Evolutionary conservation across 1,140 invertebrate species (phyloP), one percentile per base, ranked within the genome.

Genomic region (Zaprionus camerounensis): DNA sequence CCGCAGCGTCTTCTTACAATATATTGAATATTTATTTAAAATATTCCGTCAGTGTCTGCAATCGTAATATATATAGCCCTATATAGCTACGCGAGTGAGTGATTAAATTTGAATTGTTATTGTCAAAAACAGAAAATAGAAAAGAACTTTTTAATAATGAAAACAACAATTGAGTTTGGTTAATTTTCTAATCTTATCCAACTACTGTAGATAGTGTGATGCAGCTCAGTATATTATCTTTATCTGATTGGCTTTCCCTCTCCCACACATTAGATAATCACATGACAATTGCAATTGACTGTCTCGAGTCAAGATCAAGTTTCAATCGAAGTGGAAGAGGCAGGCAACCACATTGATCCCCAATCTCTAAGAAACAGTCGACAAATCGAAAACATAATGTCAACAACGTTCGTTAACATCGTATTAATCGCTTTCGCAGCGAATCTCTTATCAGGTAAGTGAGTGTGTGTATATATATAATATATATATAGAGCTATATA

Each of bases 391-490:
- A 69, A 13, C 11, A 59, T 53, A 61, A 88, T 88, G 85, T 71
- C 85, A 51, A 78, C 69, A 36, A 66, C 69, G 36, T 55, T 86
- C 59, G 73, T 76, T 49, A 86, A 80, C 68, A 71, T 76, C 62
- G 74, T 90, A 59, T 80, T 87, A 76, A 75, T 91, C 36, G 80
- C 76, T n/a, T 65, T 91, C 59, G 72, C 75, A 53, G 69, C 67
- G 62, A 80, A 90, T 81, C 64, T 81, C 80, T 80, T 91, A 90
- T 83, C 90, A 81, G 90, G 90, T 91, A 64, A 91, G 51, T 59
- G 46, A 6, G 41, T 56, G 20, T 26, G 20, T 20, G 13, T 15
- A 13, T 34, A 7, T 15, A 31, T 31, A 17, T 17, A 17, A 17
- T 17, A 17, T 17, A 17, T 17, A 17, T 17, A 17, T 15, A 46